Conservation (phyloP, 1,140 invertebrate genomes). For the Aphelenchoides besseyi region DNA sequence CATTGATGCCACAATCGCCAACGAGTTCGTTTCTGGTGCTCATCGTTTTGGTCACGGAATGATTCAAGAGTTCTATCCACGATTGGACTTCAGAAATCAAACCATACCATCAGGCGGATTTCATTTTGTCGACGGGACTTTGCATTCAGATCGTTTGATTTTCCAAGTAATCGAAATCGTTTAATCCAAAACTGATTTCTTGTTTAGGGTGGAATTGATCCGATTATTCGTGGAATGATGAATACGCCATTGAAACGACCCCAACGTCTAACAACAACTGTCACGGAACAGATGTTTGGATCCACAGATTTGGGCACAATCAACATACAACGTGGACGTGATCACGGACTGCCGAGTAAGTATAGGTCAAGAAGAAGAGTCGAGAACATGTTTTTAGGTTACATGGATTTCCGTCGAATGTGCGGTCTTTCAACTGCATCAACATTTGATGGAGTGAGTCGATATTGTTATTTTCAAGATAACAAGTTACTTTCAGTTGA, state of each 20-base stretch:
- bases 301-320: constrained; percentile 64
- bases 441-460: constrained; percentile 72
- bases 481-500: constrained; percentile 36
- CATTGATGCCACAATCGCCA: constrained; percentile 69
- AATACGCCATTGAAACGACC: constrained; percentile 55
- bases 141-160: constrained; percentile 56
- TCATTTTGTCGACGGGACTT: constrained; percentile 56
- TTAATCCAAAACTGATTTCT: constrained; percentile 15
- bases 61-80: constrained; percentile 63
- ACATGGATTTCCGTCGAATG: constrained; percentile 75
- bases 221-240: constrained; percentile 59
- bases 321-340: constrained; percentile 64
- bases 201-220: constrained; percentile 55
- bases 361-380: constrained; percentile 30
- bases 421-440: constrained; percentile 71
- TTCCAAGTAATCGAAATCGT: constrained; percentile 47
- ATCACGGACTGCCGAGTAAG: constrained; percentile 63
- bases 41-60: constrained; percentile 70
- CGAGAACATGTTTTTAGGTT: constrained; percentile 67
- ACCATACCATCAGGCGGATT: constrained; percentile 53
- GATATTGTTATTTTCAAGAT: constrained; percentile 4
- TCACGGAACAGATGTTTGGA: constrained; percentile 63
- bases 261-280: constrained; percentile 54
- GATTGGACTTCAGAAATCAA: constrained; percentile 51
- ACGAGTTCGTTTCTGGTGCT: constrained; percentile 71